Percentiles rank a stretch among this genome's conserved stretches.
These are phyloP conservation scores for Marisa cornuarietis DNA, from an alignment of 1,140 invertebrate species.

Conservation along the genomic window DNA sequence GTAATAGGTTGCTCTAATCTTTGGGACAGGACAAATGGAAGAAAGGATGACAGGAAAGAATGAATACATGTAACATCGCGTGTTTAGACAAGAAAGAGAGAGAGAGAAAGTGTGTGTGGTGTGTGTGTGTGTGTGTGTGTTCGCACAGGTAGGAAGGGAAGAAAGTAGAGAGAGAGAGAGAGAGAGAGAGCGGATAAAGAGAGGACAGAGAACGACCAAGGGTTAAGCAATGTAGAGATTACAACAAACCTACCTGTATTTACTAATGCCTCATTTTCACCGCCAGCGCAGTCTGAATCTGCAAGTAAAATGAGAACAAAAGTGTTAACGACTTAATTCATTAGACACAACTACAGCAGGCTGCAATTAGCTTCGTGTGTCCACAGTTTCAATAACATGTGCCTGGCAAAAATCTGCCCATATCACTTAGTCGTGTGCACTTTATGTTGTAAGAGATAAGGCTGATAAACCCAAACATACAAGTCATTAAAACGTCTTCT, in stretches of 20 bases:
- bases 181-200: not conserved
- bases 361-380: no score
- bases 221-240: not conserved
- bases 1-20: not conserved
- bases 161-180: not conserved
- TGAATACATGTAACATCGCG: not conserved
- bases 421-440: no score
- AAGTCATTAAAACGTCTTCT: no score
- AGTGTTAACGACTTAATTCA: no score
- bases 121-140: not conserved
- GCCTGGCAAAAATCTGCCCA: no score
- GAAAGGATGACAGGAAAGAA: not conserved
- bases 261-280: not conserved
- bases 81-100: not conserved
- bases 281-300: conserved; percentile 12
- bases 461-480: no score
- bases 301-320: not conserved
- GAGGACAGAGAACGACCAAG: not conserved
- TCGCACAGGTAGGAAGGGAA: not conserved
- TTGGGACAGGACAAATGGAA: conserved; percentile 5
- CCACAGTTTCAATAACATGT: no score
- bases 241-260: not conserved
- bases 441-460: no score
- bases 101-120: no score
- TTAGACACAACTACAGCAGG: no score